These are phyloP conservation scores for Ptiloglossa arizonensis DNA, from an alignment of 1,140 invertebrate species.

Conservation along the genomic window DNA sequence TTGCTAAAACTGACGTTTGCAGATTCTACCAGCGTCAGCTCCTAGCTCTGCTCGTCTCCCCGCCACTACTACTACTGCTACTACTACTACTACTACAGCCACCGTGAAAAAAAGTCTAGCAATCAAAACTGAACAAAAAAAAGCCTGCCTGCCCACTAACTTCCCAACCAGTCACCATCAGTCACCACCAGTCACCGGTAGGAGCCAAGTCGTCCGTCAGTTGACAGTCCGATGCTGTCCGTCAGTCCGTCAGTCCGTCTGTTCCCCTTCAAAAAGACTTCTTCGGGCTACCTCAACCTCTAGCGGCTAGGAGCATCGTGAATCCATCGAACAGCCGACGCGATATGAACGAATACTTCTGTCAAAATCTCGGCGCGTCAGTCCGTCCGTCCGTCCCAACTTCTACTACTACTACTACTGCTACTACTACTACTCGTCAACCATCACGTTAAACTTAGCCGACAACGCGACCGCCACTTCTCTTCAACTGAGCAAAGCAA, in stretches of 20 bases:
- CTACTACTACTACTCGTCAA: constrained; percentile 77
- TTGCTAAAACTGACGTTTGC: constrained; percentile 82
- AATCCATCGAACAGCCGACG: constrained; percentile 76
- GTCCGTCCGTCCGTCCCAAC: constrained; percentile 76
- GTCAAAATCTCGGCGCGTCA: constrained; percentile 74
- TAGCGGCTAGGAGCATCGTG: constrained; percentile 76
- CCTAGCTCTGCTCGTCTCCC: constrained; percentile 81
- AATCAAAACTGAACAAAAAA: constrained; percentile 78
- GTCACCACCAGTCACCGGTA: constrained; percentile 80
- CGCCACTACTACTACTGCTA: constrained; percentile 81
- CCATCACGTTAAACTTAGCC: constrained; percentile 79
- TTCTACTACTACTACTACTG: constrained; percentile 69
- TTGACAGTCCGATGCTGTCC: constrained; percentile 78
- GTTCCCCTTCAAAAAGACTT: constrained; percentile 76
- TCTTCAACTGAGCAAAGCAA: constrained; percentile 80
- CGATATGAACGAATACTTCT: constrained; percentile 76
- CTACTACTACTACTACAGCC: constrained; percentile 75
- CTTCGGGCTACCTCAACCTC: constrained; percentile 74
- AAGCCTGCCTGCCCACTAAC: constrained; percentile 82
- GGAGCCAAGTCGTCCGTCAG: constrained; percentile 77
- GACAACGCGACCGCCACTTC: constrained; percentile 76
- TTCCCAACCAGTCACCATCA: constrained; percentile 82
- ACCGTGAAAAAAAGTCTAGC: constrained; percentile 80
- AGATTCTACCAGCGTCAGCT: constrained; percentile 82
- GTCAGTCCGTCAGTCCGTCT: constrained; percentile 72